Conservation (phyloP, 2,113 vertebrate species). For the Bufo gargarizans region DNA sequence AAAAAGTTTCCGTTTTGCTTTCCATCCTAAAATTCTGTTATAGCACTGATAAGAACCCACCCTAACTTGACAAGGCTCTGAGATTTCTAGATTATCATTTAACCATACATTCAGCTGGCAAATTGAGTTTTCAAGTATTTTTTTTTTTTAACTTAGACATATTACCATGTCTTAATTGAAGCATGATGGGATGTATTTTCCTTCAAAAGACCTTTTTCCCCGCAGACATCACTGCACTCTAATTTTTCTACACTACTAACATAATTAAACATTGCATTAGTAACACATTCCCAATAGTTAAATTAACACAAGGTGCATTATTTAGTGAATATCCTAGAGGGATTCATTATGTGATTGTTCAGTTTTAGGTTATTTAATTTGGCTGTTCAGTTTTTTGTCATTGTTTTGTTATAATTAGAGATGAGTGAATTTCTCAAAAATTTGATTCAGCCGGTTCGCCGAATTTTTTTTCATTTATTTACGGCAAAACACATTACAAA, state of each 20-base stretch:
- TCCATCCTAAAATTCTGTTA: no score
- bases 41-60: no score
- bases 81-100: no score
- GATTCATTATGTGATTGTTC: conserved; percentile 53
- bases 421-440: no score
- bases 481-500: no score
- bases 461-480: no score
- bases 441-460: no score
- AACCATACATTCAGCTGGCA: not conserved
- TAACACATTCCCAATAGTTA: conserved; percentile 33
- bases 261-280: conserved; percentile 50
- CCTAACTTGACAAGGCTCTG: no score
- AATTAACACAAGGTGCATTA: conserved; percentile 50
- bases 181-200: not conserved
- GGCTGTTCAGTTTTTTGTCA: conserved; percentile 40
- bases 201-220: not conserved
- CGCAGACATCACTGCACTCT: not conserved
- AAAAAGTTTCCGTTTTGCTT: no score
- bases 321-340: conserved; percentile 43
- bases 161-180: not conserved
- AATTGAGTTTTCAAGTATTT: not conserved
- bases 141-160: not conserved
- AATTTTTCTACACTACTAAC: conserved; percentile 35
- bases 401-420: conserved; percentile 12
- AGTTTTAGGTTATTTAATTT: conserved; percentile 39